These are phyloP conservation scores for Anisognathus igniventris DNA, from an alignment of 2,797 vertebrate species.

Conservation along the genomic window DNA sequence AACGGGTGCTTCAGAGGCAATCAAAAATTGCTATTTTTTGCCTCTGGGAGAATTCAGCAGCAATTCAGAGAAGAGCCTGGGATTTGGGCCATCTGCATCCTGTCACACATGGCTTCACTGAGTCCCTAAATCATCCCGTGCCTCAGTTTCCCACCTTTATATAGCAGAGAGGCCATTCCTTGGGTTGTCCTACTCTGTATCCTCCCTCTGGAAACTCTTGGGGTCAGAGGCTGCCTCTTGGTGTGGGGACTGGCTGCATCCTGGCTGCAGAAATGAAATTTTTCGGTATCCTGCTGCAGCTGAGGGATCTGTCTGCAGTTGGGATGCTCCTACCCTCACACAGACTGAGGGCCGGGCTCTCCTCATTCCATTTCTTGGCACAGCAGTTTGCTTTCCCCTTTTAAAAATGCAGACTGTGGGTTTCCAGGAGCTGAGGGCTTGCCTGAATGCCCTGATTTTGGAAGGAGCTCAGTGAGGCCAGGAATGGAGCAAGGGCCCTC, in stretches of 20 bases:
- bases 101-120: not conserved
- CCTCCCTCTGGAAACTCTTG: not conserved
- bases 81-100: not conserved
- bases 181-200: not conserved
- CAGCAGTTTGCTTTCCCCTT: not conserved
- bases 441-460: not conserved
- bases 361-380: not conserved
- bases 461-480: not conserved
- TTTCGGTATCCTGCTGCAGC: fast-evolving
- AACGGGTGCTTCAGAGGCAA: constrained; percentile 20
- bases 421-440: not conserved
- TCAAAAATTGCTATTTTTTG: constrained; percentile 31
- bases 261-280: not conserved
- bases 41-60: constrained; percentile 13
- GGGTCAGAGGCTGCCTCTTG: not conserved
- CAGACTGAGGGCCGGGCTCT: not conserved
- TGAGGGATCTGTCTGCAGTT: not conserved
- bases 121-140: not conserved
- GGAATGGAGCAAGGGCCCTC: not conserved
- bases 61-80: constrained; percentile 28
- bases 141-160: not conserved
- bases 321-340: not conserved
- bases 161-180: not conserved
- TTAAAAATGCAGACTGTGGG: not conserved
- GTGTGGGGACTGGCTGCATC: not conserved